Evolutionary conservation across 2,888 invertebrate genomes (phyloP), one percentile per base, ranked within the genome.

Genomic region (Lycophotia porphyrea): DNA sequence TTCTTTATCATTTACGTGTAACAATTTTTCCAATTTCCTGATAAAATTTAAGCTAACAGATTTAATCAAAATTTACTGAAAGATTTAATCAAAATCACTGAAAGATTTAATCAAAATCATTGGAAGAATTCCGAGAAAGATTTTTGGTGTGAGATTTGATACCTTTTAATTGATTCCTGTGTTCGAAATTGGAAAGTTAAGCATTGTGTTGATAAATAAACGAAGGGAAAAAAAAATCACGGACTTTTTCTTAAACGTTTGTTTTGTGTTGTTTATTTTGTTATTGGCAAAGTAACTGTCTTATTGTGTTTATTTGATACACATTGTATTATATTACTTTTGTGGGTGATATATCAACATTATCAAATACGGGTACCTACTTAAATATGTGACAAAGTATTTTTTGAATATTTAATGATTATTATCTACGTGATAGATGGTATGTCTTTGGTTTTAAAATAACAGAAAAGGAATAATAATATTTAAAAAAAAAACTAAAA

Each of bases 1-100:
- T 77, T 83, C 82, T 74, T 81, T 71, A 81, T 71, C 82, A 71
- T 74, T 81, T 65, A 47, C 34, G 73, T 34, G 73, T 55, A 74
- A 70, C 77, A 69, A 71, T 84, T 74, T 81, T 77, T 84, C 55
- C 85, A 82, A 82, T 82, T 82, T 83, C 82, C 82, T 83, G 73
- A 83, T 83, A 77, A 84, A 74, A 58, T 68, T 73, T 66, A 36
- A 76, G 65, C n/a, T n/a, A n/a, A n/a, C n/a, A n/a, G n/a, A n/a
- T 71, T 71, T 77, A 84, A 84, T 82, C 52, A 84, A 65, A 76
- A 60, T n/a, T 71, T 61, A 36, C 31, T 64, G 44, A 44, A 58
- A 44, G 65, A 69, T 71, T 71, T 77, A 84, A 84, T 82, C 52
- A 84, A 65, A 76, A 60, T 71, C 64, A 36, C 31, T 64, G 44